phyloP scores from a whole-genome alignment of 2,113 vertebrate species.

The Dolichallabes microphthalmus region DNA sequence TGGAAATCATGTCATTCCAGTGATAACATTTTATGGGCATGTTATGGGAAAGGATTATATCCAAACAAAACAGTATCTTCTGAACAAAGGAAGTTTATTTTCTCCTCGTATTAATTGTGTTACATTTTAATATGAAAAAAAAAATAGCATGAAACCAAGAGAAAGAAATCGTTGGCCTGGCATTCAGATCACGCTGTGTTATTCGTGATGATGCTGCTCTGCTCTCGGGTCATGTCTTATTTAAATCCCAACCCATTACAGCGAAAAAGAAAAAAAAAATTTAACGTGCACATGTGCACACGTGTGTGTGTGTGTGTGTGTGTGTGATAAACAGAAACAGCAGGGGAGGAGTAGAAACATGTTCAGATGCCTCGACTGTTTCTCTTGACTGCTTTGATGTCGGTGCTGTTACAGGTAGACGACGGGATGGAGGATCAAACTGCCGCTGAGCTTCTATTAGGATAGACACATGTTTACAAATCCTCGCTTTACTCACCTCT shows the following conservation, averaged over 20 bases:
- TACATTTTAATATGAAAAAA: not conserved
- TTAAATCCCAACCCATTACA: constrained; percentile 92
- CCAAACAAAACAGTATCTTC: not conserved
- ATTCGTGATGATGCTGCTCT: constrained; percentile 83
- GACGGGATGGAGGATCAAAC: constrained; percentile 14
- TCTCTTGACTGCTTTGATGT: constrained; percentile 79
- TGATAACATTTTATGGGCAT: not conserved
- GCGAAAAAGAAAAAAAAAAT: not conserved
- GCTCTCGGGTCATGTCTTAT: constrained; percentile 91
- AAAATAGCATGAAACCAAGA: constrained; percentile 74
- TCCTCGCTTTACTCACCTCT: not conserved
- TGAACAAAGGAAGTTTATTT: constrained; percentile 22
- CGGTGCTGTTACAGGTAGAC: constrained; percentile 88
- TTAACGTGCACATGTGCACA: constrained; percentile 57
- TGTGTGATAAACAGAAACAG: constrained; percentile 97
- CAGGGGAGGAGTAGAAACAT: constrained; percentile 70
- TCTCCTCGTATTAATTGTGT: constrained; percentile 71
- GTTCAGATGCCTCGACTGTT: constrained; percentile 21
- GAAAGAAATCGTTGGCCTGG: constrained; percentile 83
- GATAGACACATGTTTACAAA: constrained; percentile 27
- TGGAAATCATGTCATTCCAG: not conserved
- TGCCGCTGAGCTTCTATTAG: constrained; percentile 12
- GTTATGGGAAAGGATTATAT: not conserved
- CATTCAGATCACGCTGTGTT: constrained; percentile 83
- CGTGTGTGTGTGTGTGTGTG: constrained; percentile 74